Base-by-base conservation (phyloP, 2,888 invertebrate genomes). In the Pristionchus mayeri region DNA sequence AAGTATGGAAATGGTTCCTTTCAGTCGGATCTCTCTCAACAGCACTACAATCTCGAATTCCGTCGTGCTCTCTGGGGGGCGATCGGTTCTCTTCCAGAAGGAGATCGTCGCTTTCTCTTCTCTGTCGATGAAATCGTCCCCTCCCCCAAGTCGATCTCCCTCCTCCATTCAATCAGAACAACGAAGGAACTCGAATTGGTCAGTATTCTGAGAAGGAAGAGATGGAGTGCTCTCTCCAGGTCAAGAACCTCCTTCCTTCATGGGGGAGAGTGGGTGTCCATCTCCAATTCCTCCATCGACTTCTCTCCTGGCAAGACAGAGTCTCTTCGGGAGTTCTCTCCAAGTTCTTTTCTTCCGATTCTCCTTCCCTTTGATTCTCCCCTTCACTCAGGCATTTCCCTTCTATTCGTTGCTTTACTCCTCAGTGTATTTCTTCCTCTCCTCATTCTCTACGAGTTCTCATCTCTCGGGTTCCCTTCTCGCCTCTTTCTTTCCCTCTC, bases 181-280 rank as follows among this genome's bases (percentile, higher is more conserved):
- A 71, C 48, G 13, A 52, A 67, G 27, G 83, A 83, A 34, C 40
- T 83, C 7, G 37, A 83, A 48, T 52, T 83, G 67, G 83, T 71
- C 11, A 4, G 83, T 40, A 7, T 2, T 11, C 18, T 0, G 24
- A 67, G n/a, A 50, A 34, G 13, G 34, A 9, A 16, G 2, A n/a
- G 24, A 27, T 24, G 21, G 37, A 30, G 40, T 71, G 50, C 57
- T 83, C 2, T 4, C 27, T 85, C 24, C 79, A 88, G 90, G 87
- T 90, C 40, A 86, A 86, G 44, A 84, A 83, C 40, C 85, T 92
- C 4, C 86, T 92, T 11, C 87, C 88, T 13, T 84, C 88, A 57
- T 91, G 92, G 91, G 89, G 90, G 27, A 86, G 88, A n/a, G 84
- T 88, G 37, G 80, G 87, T 11, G 84, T 90, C 9, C 90, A 92